A percentile compares a stretch with the other conserved stretches of the same genome.
Evolutionary conservation across 2,888 invertebrate genomes (phyloP).

Genomic region (Sarcophaga carnaria): DNA sequence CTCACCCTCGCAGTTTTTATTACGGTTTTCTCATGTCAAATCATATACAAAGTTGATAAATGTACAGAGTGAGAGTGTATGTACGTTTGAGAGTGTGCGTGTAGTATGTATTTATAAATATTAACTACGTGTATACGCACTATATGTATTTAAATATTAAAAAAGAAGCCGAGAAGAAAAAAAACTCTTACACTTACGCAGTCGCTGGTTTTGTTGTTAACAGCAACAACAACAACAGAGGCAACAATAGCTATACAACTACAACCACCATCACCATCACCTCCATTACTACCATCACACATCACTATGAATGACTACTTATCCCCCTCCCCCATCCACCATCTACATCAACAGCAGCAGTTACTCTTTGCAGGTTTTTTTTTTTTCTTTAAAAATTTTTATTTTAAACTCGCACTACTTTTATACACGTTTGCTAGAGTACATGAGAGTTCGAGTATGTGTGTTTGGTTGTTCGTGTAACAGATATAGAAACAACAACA

Average conservation of each 20-base stretch:
- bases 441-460: background rate
- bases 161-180: background rate
- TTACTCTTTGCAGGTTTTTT: conserved; percentile 19
- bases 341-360: conserved; percentile 47
- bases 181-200: conserved; percentile 60
- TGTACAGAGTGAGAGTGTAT: background rate
- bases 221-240: conserved; percentile 19
- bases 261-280: conserved; percentile 55
- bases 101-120: conserved; percentile 55
- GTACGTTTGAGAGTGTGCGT: conserved; percentile 20
- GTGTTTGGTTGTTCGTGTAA: background rate
- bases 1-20: background rate
- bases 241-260: conserved; percentile 37
- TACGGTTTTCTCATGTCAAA: background rate
- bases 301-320: conserved; percentile 44
- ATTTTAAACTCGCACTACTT: conserved; percentile 39
- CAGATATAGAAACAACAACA: conserved; percentile 35
- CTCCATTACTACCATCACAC: conserved; percentile 28
- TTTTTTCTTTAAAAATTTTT: conserved; percentile 27
- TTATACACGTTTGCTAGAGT: conserved; percentile 18
- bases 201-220: conserved; percentile 48
- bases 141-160: conserved; percentile 65
- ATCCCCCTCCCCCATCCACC: conserved; percentile 14
- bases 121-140: conserved; percentile 65
- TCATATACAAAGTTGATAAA: background rate